These are phyloP conservation scores for Oxyruncus cristatus DNA, from an alignment of 2,113 vertebrate species.

Conservation along the genomic window DNA sequence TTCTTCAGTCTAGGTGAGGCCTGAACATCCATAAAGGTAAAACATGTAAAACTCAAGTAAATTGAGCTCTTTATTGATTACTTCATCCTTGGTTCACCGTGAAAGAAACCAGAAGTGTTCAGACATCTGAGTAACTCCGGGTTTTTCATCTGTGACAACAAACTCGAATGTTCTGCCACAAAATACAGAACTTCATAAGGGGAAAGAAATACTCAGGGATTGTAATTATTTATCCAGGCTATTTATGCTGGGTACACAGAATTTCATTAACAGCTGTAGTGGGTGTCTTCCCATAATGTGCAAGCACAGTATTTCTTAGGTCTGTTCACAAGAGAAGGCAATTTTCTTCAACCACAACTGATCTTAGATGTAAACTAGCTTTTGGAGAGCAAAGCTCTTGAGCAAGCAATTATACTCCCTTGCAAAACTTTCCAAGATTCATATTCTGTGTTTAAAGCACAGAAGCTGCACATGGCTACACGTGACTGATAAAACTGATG, in stretches of 20 bases:
- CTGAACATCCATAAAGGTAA: background rate
- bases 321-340: background rate
- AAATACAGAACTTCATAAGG: background rate
- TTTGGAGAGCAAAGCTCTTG: background rate
- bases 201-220: background rate
- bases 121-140: background rate
- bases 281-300: background rate
- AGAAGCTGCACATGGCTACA: background rate
- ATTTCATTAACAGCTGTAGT: background rate
- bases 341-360: background rate
- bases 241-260: background rate
- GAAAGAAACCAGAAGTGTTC: background rate
- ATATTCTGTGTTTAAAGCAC: background rate
- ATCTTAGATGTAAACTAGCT: background rate
- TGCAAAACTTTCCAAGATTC: background rate
- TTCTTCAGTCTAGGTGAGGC: background rate
- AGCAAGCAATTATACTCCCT: background rate
- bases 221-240: background rate
- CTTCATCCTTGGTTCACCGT: background rate
- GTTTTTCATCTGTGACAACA: background rate
- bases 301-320: background rate
- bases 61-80: background rate
- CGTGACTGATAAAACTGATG: background rate
- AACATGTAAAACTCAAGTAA: background rate
- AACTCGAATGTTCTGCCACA: background rate